Evolutionary conservation across 2,888 invertebrate genomes (phyloP), one percentile per base, ranked within the genome.

Genomic region (Apamea sordens): DNA sequence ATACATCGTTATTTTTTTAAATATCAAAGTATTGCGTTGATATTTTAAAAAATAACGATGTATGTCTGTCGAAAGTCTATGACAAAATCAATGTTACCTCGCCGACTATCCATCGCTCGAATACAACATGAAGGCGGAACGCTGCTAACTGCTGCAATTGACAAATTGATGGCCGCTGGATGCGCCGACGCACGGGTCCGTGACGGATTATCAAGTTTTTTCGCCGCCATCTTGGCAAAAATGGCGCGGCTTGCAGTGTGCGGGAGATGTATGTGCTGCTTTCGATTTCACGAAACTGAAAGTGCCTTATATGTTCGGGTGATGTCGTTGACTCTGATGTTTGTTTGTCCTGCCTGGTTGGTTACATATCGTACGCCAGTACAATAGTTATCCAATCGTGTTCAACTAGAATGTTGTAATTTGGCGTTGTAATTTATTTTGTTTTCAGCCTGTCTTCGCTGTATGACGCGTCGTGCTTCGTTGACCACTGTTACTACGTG

Each of bases 211-310:
- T 91, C 92, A 89, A 92, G 91, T 94, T 95, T 94, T 95, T 95
- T 94, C 92, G 91, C 91, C 92, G 94, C 93, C 93, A 93, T 94
- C 93, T 95, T 94, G 89, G 95, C 94, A 88, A 95, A 96, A 96
- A 95, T 95, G 93, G 93, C 93, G 92, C 93, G 91, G 89, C 89
- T 92, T 91, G 91, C 91, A 91, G 86, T 91, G 91, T 91, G 92
- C 93, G 91, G 93, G 94, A 94, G 94, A 94, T 93, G 93, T 95
- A 92, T 94, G 93, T 91, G 93, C 92, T 85, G 94, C 96, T 96
- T 96, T 97, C 96, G 93, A 94, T 96, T 96, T 96, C 95, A 93
- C 93, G 96, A 96, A 96, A 97, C 95, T 93, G 96, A 97, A 96
- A 96, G 97, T 95, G 93, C 89, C 91, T 92, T 92, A 92, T 95